phyloP scores from a whole-genome alignment of 1,140 invertebrate genomes.

The Drosophila subpulchrella region DNA sequence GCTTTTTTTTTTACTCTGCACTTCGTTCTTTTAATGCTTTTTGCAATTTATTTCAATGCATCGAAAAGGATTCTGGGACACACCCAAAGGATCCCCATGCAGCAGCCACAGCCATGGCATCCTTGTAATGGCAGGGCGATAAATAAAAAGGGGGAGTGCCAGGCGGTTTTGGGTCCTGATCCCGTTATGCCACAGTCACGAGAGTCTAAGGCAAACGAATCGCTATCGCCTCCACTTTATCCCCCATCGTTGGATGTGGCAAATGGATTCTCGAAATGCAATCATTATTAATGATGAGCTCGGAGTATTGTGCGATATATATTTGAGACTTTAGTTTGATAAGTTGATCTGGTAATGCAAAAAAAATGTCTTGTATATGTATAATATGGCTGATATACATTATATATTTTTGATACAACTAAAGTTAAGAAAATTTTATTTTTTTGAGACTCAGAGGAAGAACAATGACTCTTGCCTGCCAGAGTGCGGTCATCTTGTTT shows the following conservation, averaged over 20 bases:
- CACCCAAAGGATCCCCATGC: constrained; percentile 42
- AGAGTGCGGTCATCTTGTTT: no score
- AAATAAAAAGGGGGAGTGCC: constrained; percentile 17
- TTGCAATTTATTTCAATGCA: constrained; percentile 75
- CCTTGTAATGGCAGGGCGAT: constrained; percentile 38
- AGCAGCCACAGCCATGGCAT: constrained; percentile 24
- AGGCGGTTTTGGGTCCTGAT: constrained; percentile 11
- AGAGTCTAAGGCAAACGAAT: constrained; percentile 12
- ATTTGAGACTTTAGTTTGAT: constrained; percentile 2
- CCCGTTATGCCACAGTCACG: constrained; percentile 10
- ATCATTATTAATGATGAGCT: constrained; percentile 40
- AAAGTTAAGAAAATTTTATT: no score
- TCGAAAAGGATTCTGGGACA: constrained; percentile 58
- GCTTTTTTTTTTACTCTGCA: constrained; percentile 18
- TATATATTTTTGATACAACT: no score
- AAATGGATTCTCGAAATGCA: constrained; percentile 41
- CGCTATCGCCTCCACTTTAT: background rate
- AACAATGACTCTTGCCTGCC: no score
- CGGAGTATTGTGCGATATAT: constrained; percentile 13
- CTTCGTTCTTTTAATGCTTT: constrained; percentile 52
- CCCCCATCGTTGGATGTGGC: constrained; percentile 16
- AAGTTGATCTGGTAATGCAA: background rate
- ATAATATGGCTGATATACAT: no score
- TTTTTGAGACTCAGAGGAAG: no score
- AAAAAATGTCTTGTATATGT: no score